Percentiles rank a stretch among this genome's conserved stretches.
phyloP scores from a whole-genome alignment of 2,113 vertebrate genomes.

The Manacus vitellinus region DNA sequence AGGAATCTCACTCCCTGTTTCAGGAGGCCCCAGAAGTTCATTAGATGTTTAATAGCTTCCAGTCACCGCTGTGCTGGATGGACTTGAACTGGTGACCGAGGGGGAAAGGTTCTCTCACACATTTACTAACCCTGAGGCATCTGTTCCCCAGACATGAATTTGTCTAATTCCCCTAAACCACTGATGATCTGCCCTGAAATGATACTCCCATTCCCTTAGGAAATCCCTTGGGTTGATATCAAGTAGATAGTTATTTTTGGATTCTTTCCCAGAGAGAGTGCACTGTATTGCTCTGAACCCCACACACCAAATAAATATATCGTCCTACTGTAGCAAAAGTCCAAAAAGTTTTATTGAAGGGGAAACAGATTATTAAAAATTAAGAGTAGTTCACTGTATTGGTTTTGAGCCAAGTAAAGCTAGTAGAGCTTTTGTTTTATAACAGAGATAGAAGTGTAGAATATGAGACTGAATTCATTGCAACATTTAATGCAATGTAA shows the following conservation, averaged over 20 bases:
- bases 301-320: constrained; percentile 39
- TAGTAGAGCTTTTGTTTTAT: neutral
- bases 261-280: constrained; percentile 56
- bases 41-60: constrained; percentile 49
- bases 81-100: constrained; percentile 38
- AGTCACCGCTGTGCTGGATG: neutral
- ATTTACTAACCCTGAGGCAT: constrained; percentile 47
- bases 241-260: constrained; percentile 61
- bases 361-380: constrained; percentile 60
- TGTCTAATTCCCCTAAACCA: constrained; percentile 37
- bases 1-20: neutral
- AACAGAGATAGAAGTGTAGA: neutral
- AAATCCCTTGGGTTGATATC: constrained; percentile 52
- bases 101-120: constrained; percentile 46
- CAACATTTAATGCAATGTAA: neutral
- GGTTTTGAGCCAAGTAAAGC: constrained; percentile 53
- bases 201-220: constrained; percentile 46
- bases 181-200: constrained; percentile 48
- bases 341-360: constrained; percentile 38
- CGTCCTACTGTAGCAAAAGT: neutral
- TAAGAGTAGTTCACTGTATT: constrained; percentile 30
- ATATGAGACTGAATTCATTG: constrained; percentile 10
- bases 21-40: constrained; percentile 30
- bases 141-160: constrained; percentile 59
- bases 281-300: constrained; percentile 37